A percentile compares a stretch with the other conserved stretches of the same genome.
Evolutionary conservation across 2,797 vertebrate genomes (phyloP).

Genomic region (Tamandua tetradactyla): DNA sequence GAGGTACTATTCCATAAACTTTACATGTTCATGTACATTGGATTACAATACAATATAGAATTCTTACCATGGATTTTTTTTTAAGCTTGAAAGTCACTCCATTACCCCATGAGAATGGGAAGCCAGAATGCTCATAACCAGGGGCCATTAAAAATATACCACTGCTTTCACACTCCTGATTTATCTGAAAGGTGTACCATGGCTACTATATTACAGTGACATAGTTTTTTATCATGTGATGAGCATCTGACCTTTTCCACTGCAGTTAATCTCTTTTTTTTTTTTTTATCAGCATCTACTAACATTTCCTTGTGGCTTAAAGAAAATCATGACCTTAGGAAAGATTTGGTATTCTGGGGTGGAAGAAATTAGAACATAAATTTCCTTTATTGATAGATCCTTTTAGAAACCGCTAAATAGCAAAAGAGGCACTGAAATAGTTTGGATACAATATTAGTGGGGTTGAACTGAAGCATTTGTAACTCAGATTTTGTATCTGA

Average conservation of each 20-base stretch:
- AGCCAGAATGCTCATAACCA: neutral
- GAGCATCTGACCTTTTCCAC: constrained; percentile 34
- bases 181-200: constrained; percentile 4
- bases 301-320: constrained; percentile 59
- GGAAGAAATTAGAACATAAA: constrained; percentile 56
- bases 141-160: neutral
- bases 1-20: neutral
- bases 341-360: constrained; percentile 51
- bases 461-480: neutral
- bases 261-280: constrained; percentile 54
- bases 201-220: neutral
- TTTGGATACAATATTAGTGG: neutral
- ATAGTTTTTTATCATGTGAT: constrained; percentile 52
- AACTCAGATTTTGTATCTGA: constrained; percentile 19
- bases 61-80: neutral
- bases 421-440: neutral
- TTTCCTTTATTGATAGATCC: constrained; percentile 39
- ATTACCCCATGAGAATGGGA: neutral
- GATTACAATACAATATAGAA: constrained; percentile 31
- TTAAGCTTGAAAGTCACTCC: neutral
- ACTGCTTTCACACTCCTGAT: neutral
- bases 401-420: constrained; percentile 51
- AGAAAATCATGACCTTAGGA: constrained; percentile 54
- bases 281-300: constrained; percentile 48
- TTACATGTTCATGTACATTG: neutral